These are phyloP conservation scores for Caenorhabditis drosophilae DNA, from an alignment of 2,888 invertebrate genomes.

Conservation along the genomic window DNA sequence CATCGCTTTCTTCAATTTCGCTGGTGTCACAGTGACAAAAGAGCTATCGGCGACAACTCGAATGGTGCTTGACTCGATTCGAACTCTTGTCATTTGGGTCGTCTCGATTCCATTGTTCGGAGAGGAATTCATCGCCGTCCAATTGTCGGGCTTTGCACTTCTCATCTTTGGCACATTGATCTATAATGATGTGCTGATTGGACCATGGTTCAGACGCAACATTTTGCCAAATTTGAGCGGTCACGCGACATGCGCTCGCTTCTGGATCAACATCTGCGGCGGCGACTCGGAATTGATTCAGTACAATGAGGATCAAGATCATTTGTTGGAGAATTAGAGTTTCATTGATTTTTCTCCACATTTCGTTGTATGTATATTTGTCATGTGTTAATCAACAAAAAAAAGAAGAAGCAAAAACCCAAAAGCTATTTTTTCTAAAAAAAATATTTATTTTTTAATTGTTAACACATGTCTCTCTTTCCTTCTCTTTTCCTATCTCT, in stretches of 20 bases:
- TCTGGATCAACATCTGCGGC: constrained; percentile 30
- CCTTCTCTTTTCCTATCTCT: no score
- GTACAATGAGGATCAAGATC: constrained; percentile 30
- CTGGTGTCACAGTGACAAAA: constrained; percentile 89
- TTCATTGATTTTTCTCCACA: no score
- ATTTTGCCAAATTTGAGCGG: constrained; percentile 28
- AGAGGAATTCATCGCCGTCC: constrained; percentile 77
- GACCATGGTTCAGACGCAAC: constrained; percentile 62
- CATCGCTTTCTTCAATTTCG: constrained; percentile 91
- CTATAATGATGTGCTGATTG: constrained; percentile 74
- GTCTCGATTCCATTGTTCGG: constrained; percentile 80
- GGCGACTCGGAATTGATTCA: constrained; percentile 31
- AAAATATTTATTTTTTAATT: no score
- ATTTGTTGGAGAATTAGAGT: constrained; percentile 16
- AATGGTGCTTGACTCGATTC: constrained; percentile 86
- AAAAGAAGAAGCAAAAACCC: no score
- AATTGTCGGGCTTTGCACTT: constrained; percentile 81
- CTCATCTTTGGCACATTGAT: constrained; percentile 82
- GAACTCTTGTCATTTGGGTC: constrained; percentile 88
- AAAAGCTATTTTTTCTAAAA: no score
- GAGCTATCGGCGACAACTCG: constrained; percentile 89
- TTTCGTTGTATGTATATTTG: no score
- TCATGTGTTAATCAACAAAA: no score
- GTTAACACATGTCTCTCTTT: no score
- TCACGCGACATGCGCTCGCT: constrained; percentile 28